Evolutionary conservation across 2,113 vertebrate species (phyloP), one percentile per base, ranked within the genome.

Genomic region (Xyliphius kryptos): DNA sequence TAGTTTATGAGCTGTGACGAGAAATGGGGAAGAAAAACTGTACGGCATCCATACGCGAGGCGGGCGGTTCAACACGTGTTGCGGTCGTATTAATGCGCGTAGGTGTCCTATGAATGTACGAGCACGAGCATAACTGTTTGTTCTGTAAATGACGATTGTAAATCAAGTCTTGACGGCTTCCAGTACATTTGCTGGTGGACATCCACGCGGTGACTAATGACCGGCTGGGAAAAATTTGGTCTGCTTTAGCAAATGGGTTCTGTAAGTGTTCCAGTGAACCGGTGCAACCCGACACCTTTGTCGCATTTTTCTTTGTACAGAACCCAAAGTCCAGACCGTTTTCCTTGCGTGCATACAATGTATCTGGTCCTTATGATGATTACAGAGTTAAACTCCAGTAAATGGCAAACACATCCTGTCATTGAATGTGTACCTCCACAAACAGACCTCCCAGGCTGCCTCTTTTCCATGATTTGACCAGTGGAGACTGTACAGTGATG

Each of bases 381-480:
- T 70, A 70, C 55, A 57, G 63, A 78, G 76, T 79, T 77, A 74
- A 79, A 76, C 37, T 61, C 48, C 78, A 62, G 76, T 74, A 74
- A 79, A 80, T 83, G 78, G 75, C 59, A 85, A 84, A 82, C 73
- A 77, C 76, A 81, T 86, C 77, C 81, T 80, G 79, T 67, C 74
- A 78, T 75, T 80, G 79, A 77, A 77, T 69, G 61, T 80, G 69
- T 73, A 68, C 75, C 76, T 65, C 74, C 78, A 76, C 68, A 74
- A 36, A 2, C 63, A 71, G 67, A 70, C 60, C 76, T 82, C 69
- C 73, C 73, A 75, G 61, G 63, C 72, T 48, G 60, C 37, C 67
- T 16, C 52, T 72, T 83, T 84, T 83, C 77, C 81, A 78, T 78
- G 69, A 69, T 17, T 62, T 68, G 72, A 73, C 67, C 56, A 74